Evolutionary conservation across 2,797 vertebrate species (phyloP).

Genomic region (Poeciliopsis presidionis): DNA sequence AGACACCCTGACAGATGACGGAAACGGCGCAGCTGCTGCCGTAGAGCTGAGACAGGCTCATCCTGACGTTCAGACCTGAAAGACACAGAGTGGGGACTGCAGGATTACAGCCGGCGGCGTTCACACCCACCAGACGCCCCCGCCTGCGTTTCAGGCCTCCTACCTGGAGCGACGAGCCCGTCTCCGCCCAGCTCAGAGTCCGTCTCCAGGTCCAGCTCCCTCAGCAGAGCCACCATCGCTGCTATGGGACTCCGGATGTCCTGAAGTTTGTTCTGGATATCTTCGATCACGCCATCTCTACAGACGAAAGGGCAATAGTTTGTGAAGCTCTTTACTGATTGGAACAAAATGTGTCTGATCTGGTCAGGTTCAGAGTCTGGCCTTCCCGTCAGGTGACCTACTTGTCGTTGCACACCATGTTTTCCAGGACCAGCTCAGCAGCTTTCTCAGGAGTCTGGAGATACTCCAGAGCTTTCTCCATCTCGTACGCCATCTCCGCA

Average conservation of each 20-base stretch:
- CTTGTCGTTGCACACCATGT: conserved; percentile 89
- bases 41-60: conserved; percentile 89
- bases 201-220: conserved; percentile 93
- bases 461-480: conserved; percentile 91
- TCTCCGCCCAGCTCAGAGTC: conserved; percentile 81
- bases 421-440: conserved; percentile 90
- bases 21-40: conserved; percentile 80
- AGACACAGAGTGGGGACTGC: conserved; percentile 12
- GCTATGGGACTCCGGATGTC: conserved; percentile 87
- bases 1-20: conserved; percentile 84
- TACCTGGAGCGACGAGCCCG: conserved; percentile 39
- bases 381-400: conserved; percentile 51
- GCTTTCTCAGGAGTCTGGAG: conserved; percentile 90
- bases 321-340: background rate
- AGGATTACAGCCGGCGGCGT: no score
- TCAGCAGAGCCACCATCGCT: conserved; percentile 85
- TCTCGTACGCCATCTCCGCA: conserved; percentile 87
- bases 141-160: no score
- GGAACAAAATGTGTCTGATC: background rate
- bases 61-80: conserved; percentile 80
- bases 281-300: conserved; percentile 87
- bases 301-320: background rate
- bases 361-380: background rate
- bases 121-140: background rate
- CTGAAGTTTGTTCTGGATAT: conserved; percentile 92